Evolutionary conservation across 2,797 vertebrate species (phyloP).

Genomic region (Protonibea diacanthus): DNA sequence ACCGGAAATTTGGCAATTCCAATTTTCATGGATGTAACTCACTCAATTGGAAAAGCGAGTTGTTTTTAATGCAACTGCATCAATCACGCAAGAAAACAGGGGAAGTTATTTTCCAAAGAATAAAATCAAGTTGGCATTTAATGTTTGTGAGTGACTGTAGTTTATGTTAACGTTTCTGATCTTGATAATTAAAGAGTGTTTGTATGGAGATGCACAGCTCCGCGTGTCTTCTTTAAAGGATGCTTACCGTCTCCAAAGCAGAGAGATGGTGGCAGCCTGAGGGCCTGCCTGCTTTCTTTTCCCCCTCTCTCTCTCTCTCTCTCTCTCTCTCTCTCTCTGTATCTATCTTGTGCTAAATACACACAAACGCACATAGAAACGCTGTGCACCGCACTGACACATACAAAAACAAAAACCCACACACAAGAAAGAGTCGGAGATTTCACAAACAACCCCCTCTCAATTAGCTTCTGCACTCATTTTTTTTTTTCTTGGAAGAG

Average conservation of each 20-base stretch:
- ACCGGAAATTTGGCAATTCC: no score
- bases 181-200: conserved; percentile 84
- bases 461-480: conserved; percentile 82
- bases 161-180: conserved; percentile 78
- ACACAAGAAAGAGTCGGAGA: conserved; percentile 62
- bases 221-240: conserved; percentile 74
- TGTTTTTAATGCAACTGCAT: conserved; percentile 45
- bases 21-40: conserved; percentile 29
- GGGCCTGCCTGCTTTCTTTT: conserved; percentile 70
- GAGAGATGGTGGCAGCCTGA: conserved; percentile 75
- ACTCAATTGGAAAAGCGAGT: conserved; percentile 25
- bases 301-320: background rate
- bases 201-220: conserved; percentile 73
- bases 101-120: conserved; percentile 43
- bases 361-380: conserved; percentile 53
- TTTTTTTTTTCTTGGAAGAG: conserved; percentile 59
- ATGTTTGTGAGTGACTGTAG: conserved; percentile 72
- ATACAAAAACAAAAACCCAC: conserved; percentile 64
- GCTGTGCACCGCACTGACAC: conserved; percentile 52
- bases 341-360: conserved; percentile 68
- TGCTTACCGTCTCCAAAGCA: conserved; percentile 81
- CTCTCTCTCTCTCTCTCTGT: conserved; percentile 34
- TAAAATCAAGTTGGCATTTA: conserved; percentile 70
- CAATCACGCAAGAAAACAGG: conserved; percentile 15
- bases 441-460: conserved; percentile 80